Evolutionary conservation across 2,888 invertebrate genomes (phyloP), one percentile per base, ranked within the genome.

Genomic region (Candidula unifasciata): DNA sequence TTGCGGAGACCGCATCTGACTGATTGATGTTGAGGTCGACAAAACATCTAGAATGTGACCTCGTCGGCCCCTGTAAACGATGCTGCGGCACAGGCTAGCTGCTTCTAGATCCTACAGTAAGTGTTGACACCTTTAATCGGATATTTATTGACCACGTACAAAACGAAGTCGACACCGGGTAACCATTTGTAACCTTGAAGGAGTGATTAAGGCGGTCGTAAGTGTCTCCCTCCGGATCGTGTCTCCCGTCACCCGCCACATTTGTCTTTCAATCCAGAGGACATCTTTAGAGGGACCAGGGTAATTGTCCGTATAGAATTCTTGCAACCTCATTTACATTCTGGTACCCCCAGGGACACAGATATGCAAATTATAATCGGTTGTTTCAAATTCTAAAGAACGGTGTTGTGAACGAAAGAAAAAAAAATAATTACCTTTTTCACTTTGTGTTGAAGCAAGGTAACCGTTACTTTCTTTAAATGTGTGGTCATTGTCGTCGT

Each of bases 171-270:
- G 33, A 76, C 76, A 76, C 76, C 76, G 57, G 54, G 30, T 57
- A 54, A 18, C 30, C 76, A 30, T 54, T 52, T 21, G 21, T 76
- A 76, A 76, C 76, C 76, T 76, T 76, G 76, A 6, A 30, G 18
- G 30, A 24, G 54, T 76, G 76, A 76, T 76, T 76, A 76, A 76
- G 33, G 54, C 54, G 30, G 18, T 21, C 76, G 52, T 54, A 76
- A 76, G 54, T 57, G 57, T 76, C 76, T 54, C 44, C 35, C 18
- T 3, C 24, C 16, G 10, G 21, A 30, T 57, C 76, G 1, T 3
- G 33, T 54, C 33, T 27, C 76, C 33, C 16, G 76, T 6, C 57
- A 54, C n/a, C 76, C 76, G 57, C 24, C 54, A 76, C 76, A 76
- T 57, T 24, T 54, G 54, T 76, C 76, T 57, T 16, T 57, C 3